Percentiles rank a stretch among this genome's conserved stretches.
Conservation (phyloP, 2,797 vertebrate species). For the Esox lucius region DNA sequence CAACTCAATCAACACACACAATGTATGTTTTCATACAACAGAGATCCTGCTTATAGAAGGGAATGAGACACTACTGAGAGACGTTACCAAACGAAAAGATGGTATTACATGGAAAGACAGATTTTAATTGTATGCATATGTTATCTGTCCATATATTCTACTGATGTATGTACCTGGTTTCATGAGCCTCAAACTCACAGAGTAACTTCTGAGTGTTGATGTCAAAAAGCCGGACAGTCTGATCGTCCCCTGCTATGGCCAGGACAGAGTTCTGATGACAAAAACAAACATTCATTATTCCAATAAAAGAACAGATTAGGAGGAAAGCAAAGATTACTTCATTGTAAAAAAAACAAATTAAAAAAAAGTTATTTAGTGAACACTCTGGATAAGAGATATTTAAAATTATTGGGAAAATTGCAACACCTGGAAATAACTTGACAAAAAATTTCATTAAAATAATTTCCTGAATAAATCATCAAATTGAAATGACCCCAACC, state of each 20-base stretch:
- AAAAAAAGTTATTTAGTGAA: too few relatives aligned
- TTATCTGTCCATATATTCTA: too few relatives aligned
- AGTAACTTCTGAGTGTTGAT: conserved; percentile 74
- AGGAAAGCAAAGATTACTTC: not conserved
- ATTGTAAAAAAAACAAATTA: too few relatives aligned
- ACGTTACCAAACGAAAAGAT: too few relatives aligned
- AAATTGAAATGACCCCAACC: not conserved
- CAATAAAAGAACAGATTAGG: not conserved
- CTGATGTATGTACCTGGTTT: conserved; percentile 83
- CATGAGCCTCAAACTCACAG: conserved; percentile 92
- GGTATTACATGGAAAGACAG: too few relatives aligned
- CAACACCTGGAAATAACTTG: too few relatives aligned
- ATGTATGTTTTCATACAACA: not conserved
- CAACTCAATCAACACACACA: not conserved
- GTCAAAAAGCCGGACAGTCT: conserved; percentile 83
- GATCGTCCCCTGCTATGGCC: conserved; percentile 88
- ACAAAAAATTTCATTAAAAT: too few relatives aligned
- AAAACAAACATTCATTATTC: conserved; percentile 12
- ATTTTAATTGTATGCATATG: too few relatives aligned
- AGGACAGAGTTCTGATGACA: conserved; percentile 80
- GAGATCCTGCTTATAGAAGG: not conserved
- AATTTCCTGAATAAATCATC: too few relatives aligned
- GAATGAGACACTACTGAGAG: not conserved
- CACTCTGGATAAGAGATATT: too few relatives aligned
- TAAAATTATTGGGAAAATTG: too few relatives aligned